Evolutionary conservation across 2,113 vertebrate species (phyloP), one percentile per base, ranked within the genome.

Genomic region (Bujurquina vittata): DNA sequence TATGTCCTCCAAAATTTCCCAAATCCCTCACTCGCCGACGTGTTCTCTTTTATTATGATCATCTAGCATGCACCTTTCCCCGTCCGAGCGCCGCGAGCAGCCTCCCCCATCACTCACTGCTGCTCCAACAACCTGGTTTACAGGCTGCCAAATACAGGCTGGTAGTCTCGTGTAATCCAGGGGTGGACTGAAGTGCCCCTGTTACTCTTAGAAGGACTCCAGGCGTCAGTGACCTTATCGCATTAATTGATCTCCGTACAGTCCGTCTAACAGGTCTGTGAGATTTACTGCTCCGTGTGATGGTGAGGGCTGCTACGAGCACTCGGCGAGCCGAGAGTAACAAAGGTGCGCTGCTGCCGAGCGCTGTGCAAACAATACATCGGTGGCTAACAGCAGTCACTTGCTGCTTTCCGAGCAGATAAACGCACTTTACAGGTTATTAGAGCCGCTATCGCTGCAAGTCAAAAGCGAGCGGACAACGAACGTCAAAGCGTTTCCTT

Each of bases 321-420:
- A 77, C 65, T 49, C 40, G 73, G 75, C 74, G 77, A 82, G 81
- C 88, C 58, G 62, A 26, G 67, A 78, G 87, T 73, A 74, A 88
- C 86, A 85, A 89, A 88, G 88, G 88, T 88, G 89, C 75, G 79
- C 83, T 62, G 79, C 79, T 62, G 79, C 65, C 62, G 78, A 46
- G 81, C 77, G 62, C 49, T 35, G 5, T 12, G 37, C 49, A 58
- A 61, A 81, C 81, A 84, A 84, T 54, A 69, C 76, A 43, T 1
- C 75, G 11, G 43, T 75, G 72, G 43, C 74, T 14, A 75, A 8
- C 4, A 2, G 55, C 37, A 59, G 49, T 54, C 65, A 54, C 10
- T 29, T 54, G 67, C 67, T 4, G 46, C 67, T 72, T 54, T 33
- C 67, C 67, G 6, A 52, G 46, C 26, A 72, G 67, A 72, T n/a